Conservation (phyloP, 2,797 vertebrate genomes). For the Myioborus melanocephalus region DNA sequence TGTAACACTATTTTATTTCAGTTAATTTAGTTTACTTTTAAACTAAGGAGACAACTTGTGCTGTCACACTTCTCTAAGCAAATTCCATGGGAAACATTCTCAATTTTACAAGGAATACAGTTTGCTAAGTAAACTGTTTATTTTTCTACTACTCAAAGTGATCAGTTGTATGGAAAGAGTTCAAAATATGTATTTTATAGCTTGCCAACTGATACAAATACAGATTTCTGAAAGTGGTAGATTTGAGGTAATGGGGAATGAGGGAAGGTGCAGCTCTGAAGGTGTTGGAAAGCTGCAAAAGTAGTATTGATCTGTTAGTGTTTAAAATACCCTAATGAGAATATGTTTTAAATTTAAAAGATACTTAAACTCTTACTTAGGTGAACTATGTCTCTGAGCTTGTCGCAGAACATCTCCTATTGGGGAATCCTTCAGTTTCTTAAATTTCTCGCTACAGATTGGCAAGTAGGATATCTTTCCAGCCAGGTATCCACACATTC, state of each 20-base stretch:
- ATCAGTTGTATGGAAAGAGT: not conserved
- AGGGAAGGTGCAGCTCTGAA: not conserved
- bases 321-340: not conserved
- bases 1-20: not conserved
- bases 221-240: not conserved
- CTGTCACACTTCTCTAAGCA: not conserved
- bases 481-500: slow-evolving; percentile 82
- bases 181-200: not conserved
- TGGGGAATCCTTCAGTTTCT: slow-evolving; percentile 87
- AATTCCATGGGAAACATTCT: not conserved
- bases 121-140: not conserved
- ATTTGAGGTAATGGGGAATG: not conserved
- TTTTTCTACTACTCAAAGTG: not conserved
- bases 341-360: not conserved
- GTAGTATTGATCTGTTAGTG: not conserved
- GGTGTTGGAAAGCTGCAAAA: not conserved
- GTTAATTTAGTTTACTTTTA: not conserved
- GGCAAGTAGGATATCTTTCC: slow-evolving; percentile 91
- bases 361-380: slow-evolving; percentile 74
- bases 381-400: slow-evolving; percentile 59
- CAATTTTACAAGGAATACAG: not conserved
- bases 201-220: not conserved
- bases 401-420: slow-evolving; percentile 85
- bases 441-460: slow-evolving; percentile 89
- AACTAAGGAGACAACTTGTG: not conserved